Conservation (phyloP, 2,113 vertebrate species). For the Carlito syrichta region DNA sequence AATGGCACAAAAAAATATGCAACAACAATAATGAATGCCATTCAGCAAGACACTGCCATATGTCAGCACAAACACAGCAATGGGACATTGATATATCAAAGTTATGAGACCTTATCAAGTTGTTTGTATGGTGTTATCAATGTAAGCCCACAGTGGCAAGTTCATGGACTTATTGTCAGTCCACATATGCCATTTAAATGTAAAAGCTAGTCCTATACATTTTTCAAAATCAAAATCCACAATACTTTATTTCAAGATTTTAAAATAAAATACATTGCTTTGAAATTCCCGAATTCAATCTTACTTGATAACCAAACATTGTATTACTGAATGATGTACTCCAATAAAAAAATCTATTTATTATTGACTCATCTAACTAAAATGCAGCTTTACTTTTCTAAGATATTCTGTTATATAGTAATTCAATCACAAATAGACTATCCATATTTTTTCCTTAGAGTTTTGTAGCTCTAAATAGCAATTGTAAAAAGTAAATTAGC, state of each 20-base stretch:
- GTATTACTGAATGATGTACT: conserved; percentile 12
- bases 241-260: not conserved
- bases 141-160: too few relatives aligned
- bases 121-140: too few relatives aligned
- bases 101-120: too few relatives aligned
- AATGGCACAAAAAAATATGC: too few relatives aligned
- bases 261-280: conserved; percentile 2
- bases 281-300: conserved; percentile 25
- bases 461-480: conserved; percentile 22
- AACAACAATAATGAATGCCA: too few relatives aligned
- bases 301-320: not conserved
- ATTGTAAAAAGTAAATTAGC: not conserved
- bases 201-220: not conserved
- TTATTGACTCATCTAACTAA: conserved; percentile 31
- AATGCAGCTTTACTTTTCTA: conserved; percentile 13
- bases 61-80: too few relatives aligned
- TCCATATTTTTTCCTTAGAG: not conserved
- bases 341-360: conserved; percentile 19
- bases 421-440: conserved; percentile 33
- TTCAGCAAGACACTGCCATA: too few relatives aligned
- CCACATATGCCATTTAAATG: not conserved
- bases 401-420: conserved; percentile 22
- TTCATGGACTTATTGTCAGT: too few relatives aligned
- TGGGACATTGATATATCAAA: too few relatives aligned
- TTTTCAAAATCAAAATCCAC: not conserved